Base-by-base conservation (phyloP, 2,888 invertebrate species). In the Emesis furor region DNA sequence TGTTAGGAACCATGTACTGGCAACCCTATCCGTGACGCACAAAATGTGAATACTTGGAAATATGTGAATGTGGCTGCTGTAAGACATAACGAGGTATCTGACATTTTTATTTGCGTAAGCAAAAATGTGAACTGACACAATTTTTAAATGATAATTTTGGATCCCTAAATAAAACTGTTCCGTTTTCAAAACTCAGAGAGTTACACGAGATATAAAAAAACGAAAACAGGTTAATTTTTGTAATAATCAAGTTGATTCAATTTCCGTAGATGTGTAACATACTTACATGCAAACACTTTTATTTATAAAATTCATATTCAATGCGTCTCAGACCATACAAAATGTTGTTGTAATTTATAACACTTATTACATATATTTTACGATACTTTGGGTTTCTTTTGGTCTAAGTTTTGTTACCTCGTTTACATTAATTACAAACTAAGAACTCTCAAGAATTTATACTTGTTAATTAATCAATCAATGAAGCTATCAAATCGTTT, bases 1-100 rank as follows among this genome's bases (percentile, higher is more conserved):
- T 46, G 14, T 3, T 6, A 51, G n/a, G n/a, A n/a, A 6, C 14
- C n/a, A n/a, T 3, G 7, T 1, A 5, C n/a, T 67, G 35, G 32
- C 65, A 67, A 32, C 65, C 65, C 65, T 67, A 2, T 2, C 12
- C 5, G n/a, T 51, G 51, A 7, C 51, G 51, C 35, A 93, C 92
- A 91, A 89, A 92, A 90, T 76, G 83, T 73, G 68, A 30, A 69
- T 65, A 55, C 73, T 59, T 68, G 75, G 65, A 76, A 62, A 79
- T 73, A 76, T 6, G 39, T 17, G 75, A 65, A 76, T 46, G 73
- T 73, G 55, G 51, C 79, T 67, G 35, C 76, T 73, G 73, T 65
- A n/a, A 46, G 73, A 73, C 73, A 78, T 96, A 97, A 97, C 97
- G 97, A 96, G 96, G 90, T 67, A 67, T n/a, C 6, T 67, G 67